Evolutionary conservation across 2,888 invertebrate species (phyloP).

Genomic region (Orgyia antiqua): DNA sequence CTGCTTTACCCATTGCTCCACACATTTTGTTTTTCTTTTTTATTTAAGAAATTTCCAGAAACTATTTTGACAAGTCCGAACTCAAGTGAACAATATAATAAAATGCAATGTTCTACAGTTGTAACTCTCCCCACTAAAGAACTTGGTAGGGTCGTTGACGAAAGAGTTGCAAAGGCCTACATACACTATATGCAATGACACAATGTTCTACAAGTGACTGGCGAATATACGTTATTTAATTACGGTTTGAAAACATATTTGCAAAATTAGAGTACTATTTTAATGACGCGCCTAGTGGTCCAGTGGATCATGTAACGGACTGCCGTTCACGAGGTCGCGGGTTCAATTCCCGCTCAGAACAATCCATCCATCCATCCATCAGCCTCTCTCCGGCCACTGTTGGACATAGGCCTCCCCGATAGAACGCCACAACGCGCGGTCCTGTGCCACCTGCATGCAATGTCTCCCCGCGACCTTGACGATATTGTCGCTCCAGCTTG

Average conservation of each 20-base stretch:
- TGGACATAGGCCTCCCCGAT: too few relatives aligned
- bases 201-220: neutral
- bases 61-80: slow-evolving; percentile 6
- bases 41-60: neutral
- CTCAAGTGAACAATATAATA: slow-evolving; percentile 17
- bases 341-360: too few relatives aligned
- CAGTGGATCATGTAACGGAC: too few relatives aligned
- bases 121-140: slow-evolving; percentile 29
- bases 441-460: too few relatives aligned
- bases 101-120: slow-evolving; percentile 14
- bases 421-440: too few relatives aligned
- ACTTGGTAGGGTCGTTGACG: slow-evolving; percentile 25
- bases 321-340: too few relatives aligned
- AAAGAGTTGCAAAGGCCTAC: slow-evolving; percentile 3
- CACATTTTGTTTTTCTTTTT: slow-evolving; percentile 67
- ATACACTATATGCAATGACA: neutral
- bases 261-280: neutral
- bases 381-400: too few relatives aligned
- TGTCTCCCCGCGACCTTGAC: too few relatives aligned
- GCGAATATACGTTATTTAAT: neutral
- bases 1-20: slow-evolving; percentile 72
- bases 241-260: neutral
- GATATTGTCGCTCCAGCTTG: too few relatives aligned
- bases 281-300: neutral
- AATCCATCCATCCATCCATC: too few relatives aligned